Evolutionary conservation across 2,888 invertebrate genomes (phyloP).

Genomic region (Cyaniris semiargus): DNA sequence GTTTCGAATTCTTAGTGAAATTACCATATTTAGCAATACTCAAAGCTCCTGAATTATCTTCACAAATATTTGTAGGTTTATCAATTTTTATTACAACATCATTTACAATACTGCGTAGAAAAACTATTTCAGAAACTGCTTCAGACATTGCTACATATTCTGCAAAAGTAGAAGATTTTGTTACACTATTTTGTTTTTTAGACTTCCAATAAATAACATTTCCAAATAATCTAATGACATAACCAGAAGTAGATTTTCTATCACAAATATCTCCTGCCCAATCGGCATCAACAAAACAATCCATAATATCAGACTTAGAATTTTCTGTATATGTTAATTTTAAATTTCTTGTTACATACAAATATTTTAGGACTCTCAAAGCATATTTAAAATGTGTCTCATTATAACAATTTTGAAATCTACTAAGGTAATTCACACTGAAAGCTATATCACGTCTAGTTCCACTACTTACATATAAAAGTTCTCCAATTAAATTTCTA

Average conservation of each 20-base stretch:
- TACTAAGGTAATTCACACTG: constrained; percentile 38
- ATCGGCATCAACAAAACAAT: constrained; percentile 40
- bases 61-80: constrained; percentile 38
- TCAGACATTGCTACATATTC: constrained; percentile 39
- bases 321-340: constrained; percentile 43
- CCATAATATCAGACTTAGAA: constrained; percentile 39
- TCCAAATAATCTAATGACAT: constrained; percentile 37
- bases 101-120: not conserved
- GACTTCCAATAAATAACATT: constrained; percentile 36
- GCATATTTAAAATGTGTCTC: constrained; percentile 30
- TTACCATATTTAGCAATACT: no score
- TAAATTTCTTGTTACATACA: constrained; percentile 40
- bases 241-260: constrained; percentile 39
- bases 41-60: no score
- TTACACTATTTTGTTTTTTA: constrained; percentile 29
- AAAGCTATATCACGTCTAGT: constrained; percentile 33
- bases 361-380: constrained; percentile 43
- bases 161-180: constrained; percentile 22
- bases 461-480: no score
- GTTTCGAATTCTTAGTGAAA: constrained; percentile 37
- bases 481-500: no score
- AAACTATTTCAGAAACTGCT: constrained; percentile 35
- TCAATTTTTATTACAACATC: constrained; percentile 32
- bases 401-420: no score
- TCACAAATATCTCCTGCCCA: constrained; percentile 32